Evolutionary conservation across 2,113 vertebrate species (phyloP), one percentile per base, ranked within the genome.

Genomic region (Mesoclemmys tuberculata): DNA sequence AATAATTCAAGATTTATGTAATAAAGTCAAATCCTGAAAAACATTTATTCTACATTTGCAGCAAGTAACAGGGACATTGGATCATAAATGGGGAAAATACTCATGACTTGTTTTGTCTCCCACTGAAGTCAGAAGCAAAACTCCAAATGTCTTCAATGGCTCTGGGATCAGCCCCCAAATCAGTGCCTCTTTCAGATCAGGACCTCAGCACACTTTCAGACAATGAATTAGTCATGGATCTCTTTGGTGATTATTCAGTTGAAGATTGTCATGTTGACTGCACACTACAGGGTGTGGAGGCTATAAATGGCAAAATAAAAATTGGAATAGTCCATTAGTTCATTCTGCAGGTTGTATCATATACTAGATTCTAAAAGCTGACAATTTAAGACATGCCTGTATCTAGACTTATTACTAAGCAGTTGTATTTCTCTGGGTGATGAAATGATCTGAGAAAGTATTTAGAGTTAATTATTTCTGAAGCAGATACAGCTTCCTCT

Each of bases 371-470:
- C 12, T 35, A 78, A 86, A 35, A 24, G 90, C 77, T 75, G 41
- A 89, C 80, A 91, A 11, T 31, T 54, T 84, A 92, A 89, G 85
- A 82, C 52, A 78, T 90, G 85, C 88, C 88, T 84, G 90, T 64
- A 88, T 58, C 56, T 74, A 64, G 71, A 6, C n/a, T 74, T 88
- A 89, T 96, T 87, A 89, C 86, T 80, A 96, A 95, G 80, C 77
- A 94, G 68, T 52, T 44, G 18, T 87, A 84, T 84, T 85, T 93
- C 90, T 93, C 46, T 94, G 90, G 94, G 68, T 54, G 83, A 85
- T 88, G 68, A 78, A 94, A 92, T 88, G 88, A 90, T 91, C 82
- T 48, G 52, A 93, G 93, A 93, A 75, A 68, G 82, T 96, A 88
- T 90, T 80, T 94, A 24, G 87, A 92, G 78, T 88, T 96, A 82